Base-by-base conservation (phyloP, 2,113 vertebrate genomes). In the Tychaedon coryphoeus region DNA sequence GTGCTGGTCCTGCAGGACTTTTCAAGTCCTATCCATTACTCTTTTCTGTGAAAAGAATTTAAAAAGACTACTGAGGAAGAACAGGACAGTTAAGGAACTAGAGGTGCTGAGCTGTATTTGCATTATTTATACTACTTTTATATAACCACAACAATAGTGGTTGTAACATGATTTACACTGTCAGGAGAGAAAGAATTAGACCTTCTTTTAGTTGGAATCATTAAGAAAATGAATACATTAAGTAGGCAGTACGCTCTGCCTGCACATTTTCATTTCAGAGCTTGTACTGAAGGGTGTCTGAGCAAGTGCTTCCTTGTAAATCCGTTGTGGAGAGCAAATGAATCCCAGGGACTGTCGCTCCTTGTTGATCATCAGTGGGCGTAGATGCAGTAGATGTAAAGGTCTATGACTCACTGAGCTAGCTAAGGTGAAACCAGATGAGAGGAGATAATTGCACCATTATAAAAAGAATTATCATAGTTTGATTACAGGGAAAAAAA, bases 381-480 rank as follows among this genome's bases (percentile, higher is more conserved):
- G 94, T 94, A 94, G 91, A 93, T 84, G 80, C 94, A 62, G 66
- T 73, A 86, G 71, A 96, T 83, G 82, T 95, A 92, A 92, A 95
- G 94, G 78, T 86, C 75, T 96, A 77, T 96, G 95, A 96, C 85
- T 97, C 95, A 96, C 66, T 58, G 54, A 94, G 72, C 85, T 92
- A 67, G 60, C 72, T 94, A 79, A 96, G 94, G 94, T 95, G 94
- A 96, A 96, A 93, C 90, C 78, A 90, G 82, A 86, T 90, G 72
- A 90, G 81, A 94, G 70, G 20, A 94, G 96, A 91, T 97, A 96
- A 96, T 96, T 95, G 74, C 87, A 87, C 91, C 74, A 90, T 95
- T 96, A 94, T 84, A 72, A 91, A 94, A 95, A 95, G 80, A 92
- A 91, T 95, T 91, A 95, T 92, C 84, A 78, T 36, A 28, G 73